A percentile compares a stretch with the other conserved stretches of the same genome.
These are phyloP conservation scores for Hiodon alosoides DNA, from an alignment of 2,113 vertebrate species.

Conservation along the genomic window DNA sequence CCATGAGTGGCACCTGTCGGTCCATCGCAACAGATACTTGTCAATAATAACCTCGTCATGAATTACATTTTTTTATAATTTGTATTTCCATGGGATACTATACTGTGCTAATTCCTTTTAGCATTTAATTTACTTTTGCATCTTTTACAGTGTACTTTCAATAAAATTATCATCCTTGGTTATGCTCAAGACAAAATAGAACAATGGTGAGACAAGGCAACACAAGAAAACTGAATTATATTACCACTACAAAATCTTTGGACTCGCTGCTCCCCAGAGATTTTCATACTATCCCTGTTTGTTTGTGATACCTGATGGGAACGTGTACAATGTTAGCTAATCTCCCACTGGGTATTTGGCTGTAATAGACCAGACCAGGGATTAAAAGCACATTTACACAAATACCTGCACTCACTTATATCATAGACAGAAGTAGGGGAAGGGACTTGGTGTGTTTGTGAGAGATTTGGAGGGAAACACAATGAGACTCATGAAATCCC, in stretches of 20 bases:
- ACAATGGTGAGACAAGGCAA: not conserved
- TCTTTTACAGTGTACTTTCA: not conserved
- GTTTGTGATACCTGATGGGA: not conserved
- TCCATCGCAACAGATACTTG: not conserved
- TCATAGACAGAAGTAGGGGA: slow-evolving; percentile 34
- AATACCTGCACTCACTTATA: slow-evolving; percentile 14
- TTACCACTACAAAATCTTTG: not conserved
- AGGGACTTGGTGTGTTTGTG: slow-evolving; percentile 34
- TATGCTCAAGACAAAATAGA: not conserved
- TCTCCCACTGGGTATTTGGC: not conserved
- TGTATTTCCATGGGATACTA: too few species aligned
- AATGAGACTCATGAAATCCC: slow-evolving; percentile 30
- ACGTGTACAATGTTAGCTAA: slow-evolving; percentile 5
- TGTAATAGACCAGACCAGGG: slow-evolving; percentile 40
- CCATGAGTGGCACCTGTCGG: too few species aligned
- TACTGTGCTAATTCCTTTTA: too few species aligned
- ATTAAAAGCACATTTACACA: slow-evolving; percentile 39
- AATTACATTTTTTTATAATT: too few species aligned
- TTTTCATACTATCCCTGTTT: not conserved
- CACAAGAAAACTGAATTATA: not conserved
- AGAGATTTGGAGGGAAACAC: slow-evolving; percentile 60
- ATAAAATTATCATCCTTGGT: not conserved
- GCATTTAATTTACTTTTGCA: not conserved
- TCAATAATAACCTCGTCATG: too few species aligned
- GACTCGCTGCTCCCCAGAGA: not conserved